Base-by-base conservation (phyloP, 2,888 invertebrate species). In the Exocentrus adspersus region DNA sequence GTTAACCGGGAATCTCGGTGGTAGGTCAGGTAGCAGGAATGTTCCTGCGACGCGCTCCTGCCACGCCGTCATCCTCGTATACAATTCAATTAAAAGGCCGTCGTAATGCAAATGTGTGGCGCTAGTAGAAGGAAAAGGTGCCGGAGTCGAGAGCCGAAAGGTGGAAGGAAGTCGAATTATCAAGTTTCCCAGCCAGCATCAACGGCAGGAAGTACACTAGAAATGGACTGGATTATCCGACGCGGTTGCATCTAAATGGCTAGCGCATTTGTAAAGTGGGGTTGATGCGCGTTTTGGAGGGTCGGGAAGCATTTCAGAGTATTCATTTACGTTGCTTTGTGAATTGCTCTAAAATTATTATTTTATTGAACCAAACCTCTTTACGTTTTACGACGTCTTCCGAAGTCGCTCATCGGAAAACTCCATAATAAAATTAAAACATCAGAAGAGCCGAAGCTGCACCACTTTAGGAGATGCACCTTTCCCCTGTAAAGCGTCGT, bases 111-210 rank as follows among this genome's bases (percentile, higher is more conserved):
- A 63, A 63, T 63, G 63, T 58, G 61, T 43, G 56, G 56, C 42
- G 24, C 50, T 42, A 50, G 5, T 3, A 24, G 30, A 16, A 59
- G 58, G 58, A 58, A 58, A 58, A 63, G 58, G 37, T 37, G 46
- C 37, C 43, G 17, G 42, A 12, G 21, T 50, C 48, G 50, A 62
- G 59, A 58, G 51, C 59, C 52, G 51, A 63, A 59, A 63, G 59
- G 58, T 63, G 63, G 63, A 63, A 63, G 63, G 63, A 63, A 63
- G 63, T 52, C 45, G 58, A 63, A 59, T 63, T 59, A 63, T 52
- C 52, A 59, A 59, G 63, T 63, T 63, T 63, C 63, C 63, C 52
- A 48, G 45, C 48, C 10, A 48, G 16, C 56, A 19, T 30, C 24
- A 19, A 20, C 12, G 28, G 42, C 41, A 20, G 56, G 56, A 56